phyloP scores from a whole-genome alignment of 1,140 invertebrate species.

The Apis mellifera region DNA sequence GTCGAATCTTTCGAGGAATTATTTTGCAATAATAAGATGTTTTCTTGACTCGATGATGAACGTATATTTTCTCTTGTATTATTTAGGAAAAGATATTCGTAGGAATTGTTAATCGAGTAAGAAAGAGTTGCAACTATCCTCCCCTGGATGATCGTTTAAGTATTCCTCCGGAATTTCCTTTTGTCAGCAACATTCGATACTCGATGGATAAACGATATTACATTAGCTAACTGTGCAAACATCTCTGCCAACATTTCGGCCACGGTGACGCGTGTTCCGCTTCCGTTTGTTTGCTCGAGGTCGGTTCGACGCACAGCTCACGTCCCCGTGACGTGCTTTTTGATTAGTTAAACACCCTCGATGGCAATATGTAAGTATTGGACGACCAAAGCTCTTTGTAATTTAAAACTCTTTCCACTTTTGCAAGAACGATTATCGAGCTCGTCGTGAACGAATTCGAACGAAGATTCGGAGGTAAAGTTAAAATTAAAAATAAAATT shows the following conservation, averaged over 20 bases:
- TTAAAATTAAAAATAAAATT: no score
- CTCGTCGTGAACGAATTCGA: not conserved
- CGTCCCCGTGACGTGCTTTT: conserved; percentile 28
- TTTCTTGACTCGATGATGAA: no score
- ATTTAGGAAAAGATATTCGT: no score
- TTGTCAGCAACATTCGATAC: conserved; percentile 61
- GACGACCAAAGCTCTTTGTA: no score
- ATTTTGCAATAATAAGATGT: no score
- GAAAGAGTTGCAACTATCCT: no score
- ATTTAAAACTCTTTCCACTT: no score
- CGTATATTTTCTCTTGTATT: no score
- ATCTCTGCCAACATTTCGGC: conserved; percentile 56
- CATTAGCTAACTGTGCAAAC: conserved; percentile 72
- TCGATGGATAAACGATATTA: conserved; percentile 71
- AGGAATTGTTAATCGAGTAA: no score
- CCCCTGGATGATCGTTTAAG: conserved; percentile 18
- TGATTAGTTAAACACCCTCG: conserved; percentile 51
- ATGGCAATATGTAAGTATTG: no score
- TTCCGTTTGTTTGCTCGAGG: conserved; percentile 47
- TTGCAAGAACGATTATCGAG: no score
- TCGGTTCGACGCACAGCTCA: conserved; percentile 30
- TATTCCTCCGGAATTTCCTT: conserved; percentile 45
- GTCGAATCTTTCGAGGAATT: no score
- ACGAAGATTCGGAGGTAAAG: not conserved
- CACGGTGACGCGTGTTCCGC: conserved; percentile 59